Evolutionary conservation across 2,888 invertebrate genomes (phyloP), one percentile per base, ranked within the genome.

Genomic region (Lacanobia wlatinum): DNA sequence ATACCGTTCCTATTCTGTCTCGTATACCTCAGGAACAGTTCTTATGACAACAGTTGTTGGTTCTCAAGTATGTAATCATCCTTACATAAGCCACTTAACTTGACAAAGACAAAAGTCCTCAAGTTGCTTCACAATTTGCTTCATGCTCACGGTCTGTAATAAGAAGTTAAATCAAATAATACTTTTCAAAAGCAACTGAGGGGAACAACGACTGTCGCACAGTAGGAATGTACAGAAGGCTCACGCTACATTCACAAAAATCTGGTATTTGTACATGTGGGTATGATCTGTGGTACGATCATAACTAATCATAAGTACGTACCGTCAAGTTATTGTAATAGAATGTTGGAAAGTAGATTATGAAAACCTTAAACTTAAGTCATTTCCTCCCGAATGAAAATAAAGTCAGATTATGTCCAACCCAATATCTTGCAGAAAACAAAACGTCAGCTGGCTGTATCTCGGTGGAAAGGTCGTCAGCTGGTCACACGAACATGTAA

Each of bases 51-150:
- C 70, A 55, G 18, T 28, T 16, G 43, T 43, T 43, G 12, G 23
- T 43, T 34, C 9, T 56, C 16, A 56, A 16, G 65, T 21, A 40
- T 43, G 48, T 56, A 34, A 43, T 58, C 50, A 43, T 55, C 7
- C 18, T 14, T 48, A 48, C 18, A 63, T 43, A 58, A 66, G 50
- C 28, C 63, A 40, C 48, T 55, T 55, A 43, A 12, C n/a, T 18
- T 43, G 34, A 66, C 66, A 76, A 73, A 58, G 76, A 14, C 48
- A 56, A 34, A 34, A 65, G n/a, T 34, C 34, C 12, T 58, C 9
- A 50, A 76, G 28, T 76, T 76, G n/a, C 28, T 12, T 52, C 50
- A 34, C 40, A 65, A 65, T 43, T 74, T 56, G 10, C 7, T 64
- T 48, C 28, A 43, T 50, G 23, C 43, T 73, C 56, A 18, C 14